phyloP scores from a whole-genome alignment of 35 echinoderm and acorn worm species.

The Holothuria glaberrima region DNA sequence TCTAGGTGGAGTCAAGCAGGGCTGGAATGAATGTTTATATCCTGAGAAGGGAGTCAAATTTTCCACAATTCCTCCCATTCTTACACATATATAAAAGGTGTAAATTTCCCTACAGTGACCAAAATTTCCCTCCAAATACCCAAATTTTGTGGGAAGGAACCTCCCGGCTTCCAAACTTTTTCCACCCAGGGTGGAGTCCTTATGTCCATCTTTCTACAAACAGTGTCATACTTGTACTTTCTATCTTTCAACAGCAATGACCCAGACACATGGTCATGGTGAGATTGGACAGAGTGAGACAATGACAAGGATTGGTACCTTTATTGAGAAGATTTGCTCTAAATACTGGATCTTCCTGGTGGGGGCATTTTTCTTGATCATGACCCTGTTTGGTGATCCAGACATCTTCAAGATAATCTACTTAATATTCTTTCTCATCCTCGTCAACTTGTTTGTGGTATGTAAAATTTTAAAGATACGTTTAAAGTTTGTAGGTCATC shows the following conservation, averaged over 20 bases:
- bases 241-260: not conserved
- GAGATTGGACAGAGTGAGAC: conserved; percentile 75
- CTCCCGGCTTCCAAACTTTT: too few species aligned
- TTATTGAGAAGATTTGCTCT: conserved; percentile 55
- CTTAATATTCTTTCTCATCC: conserved; percentile 83
- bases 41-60: too few species aligned
- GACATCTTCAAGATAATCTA: conserved; percentile 96
- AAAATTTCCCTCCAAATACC: too few species aligned
- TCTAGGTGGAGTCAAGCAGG: too few species aligned
- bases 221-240: too few species aligned
- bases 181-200: too few species aligned
- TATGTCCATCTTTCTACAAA: too few species aligned
- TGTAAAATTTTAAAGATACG: conserved; percentile 56
- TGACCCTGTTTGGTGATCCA: conserved; percentile 79
- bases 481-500: not conserved
- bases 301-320: conserved; percentile 73
- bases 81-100: too few species aligned
- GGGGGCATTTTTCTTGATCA: conserved; percentile 87
- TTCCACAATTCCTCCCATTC: too few species aligned
- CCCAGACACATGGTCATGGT: not conserved
- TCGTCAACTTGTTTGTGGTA: conserved; percentile 93
- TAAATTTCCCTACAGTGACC: too few species aligned
- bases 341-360: conserved; percentile 98
- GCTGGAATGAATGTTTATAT: too few species aligned
- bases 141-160: too few species aligned